phyloP scores from a whole-genome alignment of 2,113 vertebrate species.

The Hypomesus transpacificus region DNA sequence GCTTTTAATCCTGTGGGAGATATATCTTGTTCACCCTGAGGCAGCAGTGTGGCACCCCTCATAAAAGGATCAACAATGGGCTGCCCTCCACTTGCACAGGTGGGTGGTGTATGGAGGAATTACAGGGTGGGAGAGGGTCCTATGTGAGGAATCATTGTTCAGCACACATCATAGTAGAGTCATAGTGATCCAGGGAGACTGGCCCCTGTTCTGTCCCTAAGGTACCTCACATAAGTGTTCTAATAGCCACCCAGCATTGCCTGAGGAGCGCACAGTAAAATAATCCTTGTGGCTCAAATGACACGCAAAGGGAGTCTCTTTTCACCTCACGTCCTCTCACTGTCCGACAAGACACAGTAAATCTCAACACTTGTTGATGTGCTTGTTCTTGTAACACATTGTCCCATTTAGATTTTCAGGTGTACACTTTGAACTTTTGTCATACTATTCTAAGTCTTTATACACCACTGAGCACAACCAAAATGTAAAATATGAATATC shows the following conservation, averaged over 20 bases:
- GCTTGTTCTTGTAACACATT: conserved; percentile 6
- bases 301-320: background rate
- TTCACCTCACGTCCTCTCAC: background rate
- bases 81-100: conserved; percentile 2
- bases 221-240: no score
- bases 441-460: conserved; percentile 9
- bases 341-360: background rate
- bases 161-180: no score
- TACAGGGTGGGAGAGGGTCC: conserved; percentile 1
- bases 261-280: background rate
- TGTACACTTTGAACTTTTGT: background rate
- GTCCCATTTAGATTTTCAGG: conserved; percentile 23
- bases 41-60: conserved; percentile 4
- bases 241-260: no score
- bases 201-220: no score
- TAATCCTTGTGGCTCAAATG: background rate
- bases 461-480: conserved; percentile 20
- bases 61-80: conserved; percentile 29
- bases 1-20: conserved; percentile 25
- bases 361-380: background rate
- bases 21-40: conserved; percentile 17
- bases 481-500: background rate
- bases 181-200: no score
- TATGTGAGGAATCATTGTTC: conserved; percentile 7
- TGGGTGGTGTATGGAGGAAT: conserved; percentile 8